Conservation (phyloP, 2,113 vertebrate species). For the Thymallus thymallus region DNA sequence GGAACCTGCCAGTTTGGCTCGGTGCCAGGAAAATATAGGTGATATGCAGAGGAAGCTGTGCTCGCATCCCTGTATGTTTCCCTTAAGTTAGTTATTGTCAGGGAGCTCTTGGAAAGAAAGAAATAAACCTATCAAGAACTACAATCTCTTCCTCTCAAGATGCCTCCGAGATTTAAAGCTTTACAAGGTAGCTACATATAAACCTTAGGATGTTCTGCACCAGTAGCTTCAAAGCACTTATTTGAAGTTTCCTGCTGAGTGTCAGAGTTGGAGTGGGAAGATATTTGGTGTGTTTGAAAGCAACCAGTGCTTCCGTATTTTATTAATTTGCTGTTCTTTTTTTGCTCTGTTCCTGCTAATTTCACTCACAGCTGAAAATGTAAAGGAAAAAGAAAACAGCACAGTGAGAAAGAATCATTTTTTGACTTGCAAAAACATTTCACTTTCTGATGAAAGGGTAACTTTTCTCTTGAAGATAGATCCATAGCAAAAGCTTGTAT, state of each 20-base stretch:
- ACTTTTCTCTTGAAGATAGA: too few relatives aligned
- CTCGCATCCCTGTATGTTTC: conserved; percentile 15
- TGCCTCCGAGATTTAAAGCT: conserved; percentile 56
- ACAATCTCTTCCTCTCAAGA: conserved; percentile 49
- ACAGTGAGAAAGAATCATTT: too few relatives aligned
- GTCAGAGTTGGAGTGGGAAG: conserved; percentile 45
- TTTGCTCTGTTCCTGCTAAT: too few relatives aligned
- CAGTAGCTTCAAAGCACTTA: conserved; percentile 60
- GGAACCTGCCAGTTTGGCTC: conserved; percentile 49
- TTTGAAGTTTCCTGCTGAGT: conserved; percentile 47
- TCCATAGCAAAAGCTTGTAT: too few relatives aligned
- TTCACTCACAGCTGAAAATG: too few relatives aligned
- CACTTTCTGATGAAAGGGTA: too few relatives aligned
- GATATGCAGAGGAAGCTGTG: conserved; percentile 17
- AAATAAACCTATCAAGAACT: conserved; percentile 51
- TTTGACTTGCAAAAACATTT: too few relatives aligned
- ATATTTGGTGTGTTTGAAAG: background rate
- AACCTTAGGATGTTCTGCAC: conserved; percentile 48
- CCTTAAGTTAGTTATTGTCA: conserved; percentile 48
- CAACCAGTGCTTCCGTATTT: background rate
- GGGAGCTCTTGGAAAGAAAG: conserved; percentile 30
- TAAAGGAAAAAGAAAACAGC: too few relatives aligned
- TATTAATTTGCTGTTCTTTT: too few relatives aligned
- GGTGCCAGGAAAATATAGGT: conserved; percentile 48
- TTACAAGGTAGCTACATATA: conserved; percentile 52